Evolutionary conservation across 2,113 vertebrate species (phyloP), one percentile per base, ranked within the genome.

Genomic region (Butorides virescens): DNA sequence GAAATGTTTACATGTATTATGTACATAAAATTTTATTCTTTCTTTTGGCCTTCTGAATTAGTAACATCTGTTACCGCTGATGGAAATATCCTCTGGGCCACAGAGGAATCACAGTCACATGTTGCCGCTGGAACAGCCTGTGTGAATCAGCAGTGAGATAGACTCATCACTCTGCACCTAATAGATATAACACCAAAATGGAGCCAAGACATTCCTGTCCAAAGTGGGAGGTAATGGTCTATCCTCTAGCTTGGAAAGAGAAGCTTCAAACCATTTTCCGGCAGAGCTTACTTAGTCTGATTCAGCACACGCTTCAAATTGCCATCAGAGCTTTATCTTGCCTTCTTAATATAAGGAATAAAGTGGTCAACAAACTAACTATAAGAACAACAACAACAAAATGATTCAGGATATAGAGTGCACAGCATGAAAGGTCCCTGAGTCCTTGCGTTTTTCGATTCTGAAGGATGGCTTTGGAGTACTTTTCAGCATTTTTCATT

Each of bases 161-260:
- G 97, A 98, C 96, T 97, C 96, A 96, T 98, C 97, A 98, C 94
- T 98, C 97, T 92, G 80, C 96, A 98, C 97, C 96, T 98, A 96
- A 95, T 96, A 97, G 97, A 97, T 97, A 97, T 93, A 96, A 97
- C 95, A 92, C 95, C 93, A 96, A 88, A 97, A 96, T 91, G 95
- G 92, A 97, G 96, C 96, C 97, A 97, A 97, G 80, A 58, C 97
- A 97, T 97, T 97, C 96, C 95, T 96, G 93, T 63, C 97, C 97
- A 93, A 97, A 97, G 96, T 97, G 92, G 96, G 97, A 97, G 95
- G 97, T 93, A 97, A 93, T 9, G 1, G 63, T 67, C 74, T 55
- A 47, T 46, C 59, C 93, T 93, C 80, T 16, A 42, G 74, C 78
- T 83, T 86, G 71, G 92, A 93, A 92, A 67, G 80, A 71, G 92